phyloP scores from a whole-genome alignment of 2,113 vertebrate genomes.

The Epinephelus moara region DNA sequence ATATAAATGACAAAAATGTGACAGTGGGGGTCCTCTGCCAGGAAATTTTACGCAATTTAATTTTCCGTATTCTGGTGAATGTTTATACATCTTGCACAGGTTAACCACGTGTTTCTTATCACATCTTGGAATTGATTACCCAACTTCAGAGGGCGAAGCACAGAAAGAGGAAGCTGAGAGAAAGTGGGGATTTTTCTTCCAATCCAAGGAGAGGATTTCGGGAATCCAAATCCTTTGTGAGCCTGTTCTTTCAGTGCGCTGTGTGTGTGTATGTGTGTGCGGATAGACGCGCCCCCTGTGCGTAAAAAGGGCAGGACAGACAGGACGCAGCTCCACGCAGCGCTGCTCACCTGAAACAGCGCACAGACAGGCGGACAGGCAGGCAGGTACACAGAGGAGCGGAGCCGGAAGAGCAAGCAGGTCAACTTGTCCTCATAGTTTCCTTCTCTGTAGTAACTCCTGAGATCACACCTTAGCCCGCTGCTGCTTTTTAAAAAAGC shows the following conservation, averaged over 20 bases:
- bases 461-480: not conserved
- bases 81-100: too few species aligned
- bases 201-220: not conserved
- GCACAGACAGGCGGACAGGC: not conserved
- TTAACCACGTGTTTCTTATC: not conserved
- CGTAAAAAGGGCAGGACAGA: constrained; percentile 39
- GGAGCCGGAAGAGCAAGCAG: constrained; percentile 81
- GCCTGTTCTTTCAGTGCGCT: too few species aligned
- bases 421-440: constrained; percentile 38
- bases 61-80: too few species aligned
- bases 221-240: not conserved
- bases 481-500: not conserved
- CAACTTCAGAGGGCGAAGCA: not conserved
- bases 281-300: constrained; percentile 39
- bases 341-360: constrained; percentile 56
- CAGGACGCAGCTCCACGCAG: not conserved
- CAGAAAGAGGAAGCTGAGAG: not conserved
- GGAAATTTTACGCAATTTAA: too few species aligned
- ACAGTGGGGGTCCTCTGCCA: too few species aligned
- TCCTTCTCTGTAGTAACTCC: not conserved
- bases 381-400: constrained; percentile 70
- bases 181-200: not conserved
- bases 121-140: not conserved
- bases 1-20: too few species aligned
- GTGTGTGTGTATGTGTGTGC: too few species aligned